Evolutionary conservation across 2,113 vertebrate species (phyloP).

Genomic region (Sapayoa aenigma): DNA sequence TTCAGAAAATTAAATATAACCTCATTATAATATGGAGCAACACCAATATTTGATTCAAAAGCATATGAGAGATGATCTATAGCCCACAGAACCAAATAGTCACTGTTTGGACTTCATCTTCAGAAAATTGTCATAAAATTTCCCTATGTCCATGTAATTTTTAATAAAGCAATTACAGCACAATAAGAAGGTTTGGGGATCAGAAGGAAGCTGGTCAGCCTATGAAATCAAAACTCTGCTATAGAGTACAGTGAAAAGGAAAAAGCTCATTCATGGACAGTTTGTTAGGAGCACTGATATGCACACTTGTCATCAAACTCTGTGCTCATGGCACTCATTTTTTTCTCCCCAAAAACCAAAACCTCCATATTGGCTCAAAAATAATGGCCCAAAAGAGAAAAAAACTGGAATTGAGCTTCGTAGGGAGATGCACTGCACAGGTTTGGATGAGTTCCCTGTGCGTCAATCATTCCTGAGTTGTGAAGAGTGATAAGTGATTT

Average conservation of each 20-base stretch:
- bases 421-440: not conserved
- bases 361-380: not conserved
- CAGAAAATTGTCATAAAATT: not conserved
- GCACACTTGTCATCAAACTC: not conserved
- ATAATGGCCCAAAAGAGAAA: not conserved
- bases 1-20: conserved; percentile 59
- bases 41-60: conserved; percentile 51
- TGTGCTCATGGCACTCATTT: not conserved
- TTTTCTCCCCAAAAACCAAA: not conserved
- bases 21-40: conserved; percentile 9
- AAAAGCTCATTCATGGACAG: not conserved
- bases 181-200: not conserved
- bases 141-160: not conserved
- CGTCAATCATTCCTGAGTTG: not conserved
- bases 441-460: not conserved
- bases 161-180: not conserved
- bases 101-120: not conserved
- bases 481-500: not conserved
- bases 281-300: not conserved
- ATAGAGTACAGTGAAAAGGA: not conserved
- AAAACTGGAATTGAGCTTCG: not conserved
- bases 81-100: conserved; percentile 3
- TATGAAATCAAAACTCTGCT: not conserved
- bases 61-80: conserved; percentile 8
- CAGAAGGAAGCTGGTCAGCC: not conserved